Base-by-base conservation (phyloP, 2,888 invertebrate species). In the Hipparchia sbordonii region DNA sequence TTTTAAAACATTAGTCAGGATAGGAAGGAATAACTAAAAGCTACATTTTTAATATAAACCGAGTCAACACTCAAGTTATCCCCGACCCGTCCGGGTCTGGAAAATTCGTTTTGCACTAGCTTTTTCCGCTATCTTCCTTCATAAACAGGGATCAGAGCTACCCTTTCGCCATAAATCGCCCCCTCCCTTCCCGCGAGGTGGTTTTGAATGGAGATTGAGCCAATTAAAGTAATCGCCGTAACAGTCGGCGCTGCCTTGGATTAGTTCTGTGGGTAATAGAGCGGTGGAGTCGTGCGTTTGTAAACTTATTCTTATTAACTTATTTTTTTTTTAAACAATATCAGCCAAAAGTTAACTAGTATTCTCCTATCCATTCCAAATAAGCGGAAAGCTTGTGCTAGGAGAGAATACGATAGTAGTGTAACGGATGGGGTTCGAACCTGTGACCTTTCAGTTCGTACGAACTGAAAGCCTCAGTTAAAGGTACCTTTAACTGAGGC, bases 151-250 rank as follows among this genome's bases (percentile, higher is more conserved):
- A 90, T 92, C 92, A 92, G 87, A 82, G 85, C 88, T 90, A 92
- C 93, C 93, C 93, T 91, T 93, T 91, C 85, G 89, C 91, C 83
- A 92, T 93, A 93, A 93, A 93, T 93, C 93, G 91, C 87, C 83
- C 76, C 81, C 80, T 83, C 85, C 82, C 87, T 83, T 85, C 86
- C 86, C 80, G 84, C 89, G 91, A 92, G 92, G 93, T 90, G 93
- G 94, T 93, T 93, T 94, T 94, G 94, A 94, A 94, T 94, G 94
- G 94, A 95, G 95, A 94, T 94, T 95, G 94, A 94, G 95, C 95
- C 95, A 95, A 95, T 95, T 95, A 95, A 95, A 95, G 95, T 95
- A 95, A 95, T 95, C 95, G 94, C 95, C 94, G 94, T 94, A 95
- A 95, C 95, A 95, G 95, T 95, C 94, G 95, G 95, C 95, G 95